A percentile compares a stretch with the other conserved stretches of the same genome.
These are phyloP conservation scores for Agrotis ipsilon DNA, from an alignment of 2,888 invertebrate genomes.

Conservation along the genomic window DNA sequence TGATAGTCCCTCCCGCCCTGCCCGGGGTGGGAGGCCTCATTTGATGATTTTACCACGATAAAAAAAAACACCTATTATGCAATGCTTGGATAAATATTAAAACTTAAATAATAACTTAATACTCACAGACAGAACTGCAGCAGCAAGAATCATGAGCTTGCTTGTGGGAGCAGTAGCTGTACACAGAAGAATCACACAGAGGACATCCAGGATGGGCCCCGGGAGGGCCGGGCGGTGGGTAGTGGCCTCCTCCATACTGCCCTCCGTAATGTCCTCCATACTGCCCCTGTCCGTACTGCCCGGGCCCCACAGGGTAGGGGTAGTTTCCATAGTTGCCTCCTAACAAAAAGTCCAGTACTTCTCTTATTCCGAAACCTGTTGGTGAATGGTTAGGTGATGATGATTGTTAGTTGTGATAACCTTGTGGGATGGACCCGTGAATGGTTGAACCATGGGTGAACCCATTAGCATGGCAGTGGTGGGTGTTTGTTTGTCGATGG, in stretches of 20 bases:
- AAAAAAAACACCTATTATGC: too few relatives aligned
- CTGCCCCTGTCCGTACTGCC: conserved; percentile 62
- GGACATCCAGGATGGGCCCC: conserved; percentile 92
- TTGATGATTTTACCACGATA: too few relatives aligned
- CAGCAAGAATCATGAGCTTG: conserved; percentile 95
- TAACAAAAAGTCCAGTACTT: conserved; percentile 88
- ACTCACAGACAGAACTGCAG: conserved; percentile 91
- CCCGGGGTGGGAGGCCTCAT: too few relatives aligned
- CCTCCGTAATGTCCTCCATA: conserved; percentile 54
- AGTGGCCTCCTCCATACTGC: conserved; percentile 67
- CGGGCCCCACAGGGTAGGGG: conserved; percentile 67
- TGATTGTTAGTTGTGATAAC: conserved; percentile 67
- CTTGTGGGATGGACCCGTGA: conserved; percentile 44
- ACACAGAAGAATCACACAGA: conserved; percentile 94
- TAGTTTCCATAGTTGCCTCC: conserved; percentile 81
- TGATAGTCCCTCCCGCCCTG: too few relatives aligned
- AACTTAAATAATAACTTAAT: conserved; percentile 22
- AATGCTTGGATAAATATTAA: too few relatives aligned
- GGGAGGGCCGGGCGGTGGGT: conserved; percentile 80
- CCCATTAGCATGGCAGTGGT: conserved; percentile 5
- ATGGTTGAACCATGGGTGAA: conserved; percentile 40
- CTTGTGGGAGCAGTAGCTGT: conserved; percentile 94
- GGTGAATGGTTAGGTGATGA: conserved; percentile 73
- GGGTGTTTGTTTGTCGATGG: not conserved
- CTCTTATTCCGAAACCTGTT: conserved; percentile 88